Evolutionary conservation across 2,797 vertebrate genomes (phyloP).

Genomic region (Sebastes flavidus): DNA sequence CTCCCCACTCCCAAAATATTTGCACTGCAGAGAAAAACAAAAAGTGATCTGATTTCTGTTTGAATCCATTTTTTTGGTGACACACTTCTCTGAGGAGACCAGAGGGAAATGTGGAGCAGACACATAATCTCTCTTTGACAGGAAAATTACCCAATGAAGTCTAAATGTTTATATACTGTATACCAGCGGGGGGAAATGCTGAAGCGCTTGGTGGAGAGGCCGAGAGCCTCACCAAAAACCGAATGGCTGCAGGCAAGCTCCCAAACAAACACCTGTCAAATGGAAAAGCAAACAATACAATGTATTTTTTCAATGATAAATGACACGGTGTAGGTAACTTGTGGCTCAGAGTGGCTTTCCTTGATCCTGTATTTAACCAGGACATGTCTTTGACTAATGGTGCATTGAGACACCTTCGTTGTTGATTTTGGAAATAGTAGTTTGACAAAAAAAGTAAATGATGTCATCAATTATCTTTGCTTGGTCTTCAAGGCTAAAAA

Average conservation of each 20-base stretch:
- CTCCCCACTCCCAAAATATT: slow-evolving; percentile 63
- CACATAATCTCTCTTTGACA: slow-evolving; percentile 63
- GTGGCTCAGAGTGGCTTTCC: background rate
- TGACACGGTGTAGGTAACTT: background rate
- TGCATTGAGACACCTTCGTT: background rate
- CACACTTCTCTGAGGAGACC: slow-evolving; percentile 55
- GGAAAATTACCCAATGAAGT: slow-evolving; percentile 60
- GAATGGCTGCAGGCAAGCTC: background rate
- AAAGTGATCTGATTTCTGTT: slow-evolving; percentile 59
- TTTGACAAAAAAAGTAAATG: background rate
- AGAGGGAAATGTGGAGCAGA: slow-evolving; percentile 38
- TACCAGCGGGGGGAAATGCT: slow-evolving; percentile 34
- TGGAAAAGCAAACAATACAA: slow-evolving; percentile 4
- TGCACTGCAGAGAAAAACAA: slow-evolving; percentile 66
- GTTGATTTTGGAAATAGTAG: background rate
- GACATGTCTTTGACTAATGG: background rate
- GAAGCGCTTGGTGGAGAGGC: background rate
- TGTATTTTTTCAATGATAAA: background rate
- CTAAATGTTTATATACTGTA: slow-evolving; percentile 54
- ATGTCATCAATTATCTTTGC: background rate
- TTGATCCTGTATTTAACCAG: background rate
- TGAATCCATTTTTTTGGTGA: slow-evolving; percentile 54
- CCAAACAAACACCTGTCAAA: slow-evolving; percentile 56
- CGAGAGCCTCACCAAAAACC: background rate
- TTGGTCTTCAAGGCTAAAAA: background rate